phyloP scores from a whole-genome alignment of 2,888 invertebrate species.

The Caradrina kadenii region DNA sequence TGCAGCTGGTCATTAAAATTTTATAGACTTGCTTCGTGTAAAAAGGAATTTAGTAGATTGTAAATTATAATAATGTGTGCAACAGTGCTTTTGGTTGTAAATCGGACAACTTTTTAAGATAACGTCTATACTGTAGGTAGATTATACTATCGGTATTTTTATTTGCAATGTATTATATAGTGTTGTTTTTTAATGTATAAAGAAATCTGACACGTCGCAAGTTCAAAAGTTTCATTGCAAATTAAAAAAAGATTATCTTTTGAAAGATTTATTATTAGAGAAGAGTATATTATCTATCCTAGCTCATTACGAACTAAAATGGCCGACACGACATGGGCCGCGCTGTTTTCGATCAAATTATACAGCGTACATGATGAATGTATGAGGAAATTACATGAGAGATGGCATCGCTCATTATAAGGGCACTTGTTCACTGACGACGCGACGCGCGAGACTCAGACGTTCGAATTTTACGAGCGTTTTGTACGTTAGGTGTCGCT shows the following conservation, averaged over 20 bases:
- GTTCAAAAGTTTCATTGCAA: no score
- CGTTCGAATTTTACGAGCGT: conserved; percentile 45
- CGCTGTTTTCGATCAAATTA: conserved; percentile 88
- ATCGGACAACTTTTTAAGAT: background rate
- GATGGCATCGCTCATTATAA: conserved; percentile 50
- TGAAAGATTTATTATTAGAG: conserved; percentile 55
- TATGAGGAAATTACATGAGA: conserved; percentile 66
- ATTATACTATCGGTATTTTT: no score
- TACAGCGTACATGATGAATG: conserved; percentile 78
- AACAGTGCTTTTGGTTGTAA: conserved; percentile 15
- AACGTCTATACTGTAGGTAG: no score
- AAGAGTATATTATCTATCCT: conserved; percentile 55
- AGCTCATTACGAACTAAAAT: conserved; percentile 73
- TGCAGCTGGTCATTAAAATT: conserved; percentile 47
- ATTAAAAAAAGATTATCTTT: background rate
- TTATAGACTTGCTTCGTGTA: conserved; percentile 33
- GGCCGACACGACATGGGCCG: conserved; percentile 73
- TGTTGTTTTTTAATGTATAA: no score
- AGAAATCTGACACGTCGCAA: no score
- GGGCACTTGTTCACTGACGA: conserved; percentile 44
- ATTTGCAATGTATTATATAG: no score
- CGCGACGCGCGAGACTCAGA: background rate
- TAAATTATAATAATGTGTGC: conserved; percentile 43
- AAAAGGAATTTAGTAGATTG: conserved; percentile 49
- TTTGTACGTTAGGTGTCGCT: conserved; percentile 43